Conservation (phyloP, 1,140 invertebrate species). For the Drosophila busckii region DNA sequence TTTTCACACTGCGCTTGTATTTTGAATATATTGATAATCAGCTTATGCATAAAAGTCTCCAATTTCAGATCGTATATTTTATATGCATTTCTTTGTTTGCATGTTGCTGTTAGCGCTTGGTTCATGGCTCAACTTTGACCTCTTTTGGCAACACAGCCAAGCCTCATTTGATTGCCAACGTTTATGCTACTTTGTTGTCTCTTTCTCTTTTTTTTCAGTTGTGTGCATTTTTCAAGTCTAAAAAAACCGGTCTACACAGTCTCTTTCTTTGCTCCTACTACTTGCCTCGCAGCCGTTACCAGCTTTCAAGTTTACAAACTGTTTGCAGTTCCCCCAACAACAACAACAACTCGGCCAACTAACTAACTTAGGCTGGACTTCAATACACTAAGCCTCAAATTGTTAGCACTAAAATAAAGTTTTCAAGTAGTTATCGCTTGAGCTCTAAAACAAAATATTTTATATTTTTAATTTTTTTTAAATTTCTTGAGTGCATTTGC, state of each 20-base stretch:
- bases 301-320: slow-evolving; percentile 70
- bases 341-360: slow-evolving; percentile 27
- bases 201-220: slow-evolving; percentile 48
- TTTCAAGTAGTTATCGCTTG: too few relatives aligned
- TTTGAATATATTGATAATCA: too few relatives aligned
- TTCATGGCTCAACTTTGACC: slow-evolving; percentile 67
- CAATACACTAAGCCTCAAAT: too few relatives aligned
- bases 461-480: not conserved
- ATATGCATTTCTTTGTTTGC: not conserved
- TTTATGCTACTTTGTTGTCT: slow-evolving; percentile 64
- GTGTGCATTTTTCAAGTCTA: slow-evolving; percentile 54
- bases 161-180: slow-evolving; percentile 65
- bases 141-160: slow-evolving; percentile 57
- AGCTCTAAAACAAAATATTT: too few relatives aligned
- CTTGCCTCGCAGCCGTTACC: slow-evolving; percentile 33
- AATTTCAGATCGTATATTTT: not conserved
- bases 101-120: slow-evolving; percentile 28
- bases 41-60: too few relatives aligned
- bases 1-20: too few relatives aligned
- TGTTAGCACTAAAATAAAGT: too few relatives aligned
- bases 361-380: slow-evolving; percentile 30
- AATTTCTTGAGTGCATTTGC: not conserved
- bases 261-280: slow-evolving; percentile 4
- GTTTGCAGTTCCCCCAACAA: slow-evolving; percentile 28
- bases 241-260: slow-evolving; percentile 47